Percentiles rank a stretch among this genome's conserved stretches.
These are phyloP conservation scores for Scomberomorus guttatus DNA, from an alignment of 2,797 vertebrate species.

Conservation along the genomic window DNA sequence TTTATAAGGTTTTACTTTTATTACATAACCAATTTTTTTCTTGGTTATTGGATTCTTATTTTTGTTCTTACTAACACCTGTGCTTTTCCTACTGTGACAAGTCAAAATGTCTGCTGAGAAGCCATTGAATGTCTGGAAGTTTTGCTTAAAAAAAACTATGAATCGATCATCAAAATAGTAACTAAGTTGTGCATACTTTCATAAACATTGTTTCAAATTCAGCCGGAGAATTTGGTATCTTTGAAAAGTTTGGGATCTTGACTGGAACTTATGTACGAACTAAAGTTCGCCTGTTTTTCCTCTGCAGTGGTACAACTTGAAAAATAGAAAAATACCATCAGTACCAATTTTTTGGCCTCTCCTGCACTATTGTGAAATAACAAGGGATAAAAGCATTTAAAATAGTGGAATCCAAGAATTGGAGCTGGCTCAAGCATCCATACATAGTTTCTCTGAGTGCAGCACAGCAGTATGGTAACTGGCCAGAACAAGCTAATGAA, in stretches of 20 bases:
- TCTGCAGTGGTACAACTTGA: conserved; percentile 19
- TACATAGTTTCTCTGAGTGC: conserved; percentile 19
- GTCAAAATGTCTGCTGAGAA: no score
- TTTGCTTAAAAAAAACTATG: no score
- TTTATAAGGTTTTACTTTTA: no score
- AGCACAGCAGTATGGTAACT: conserved; percentile 24
- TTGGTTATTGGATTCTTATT: no score
- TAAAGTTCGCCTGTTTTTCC: conserved; percentile 2
- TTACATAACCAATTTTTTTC: no score
- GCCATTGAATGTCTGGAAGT: no score
- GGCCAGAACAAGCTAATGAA: conserved; percentile 52
- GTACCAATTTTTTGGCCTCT: conserved; percentile 25
- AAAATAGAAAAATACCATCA: conserved; percentile 22
- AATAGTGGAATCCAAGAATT: conserved; percentile 34
- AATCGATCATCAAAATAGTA: not conserved
- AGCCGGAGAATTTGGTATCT: not conserved
- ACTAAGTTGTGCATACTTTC: not conserved
- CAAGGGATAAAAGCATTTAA: conserved; percentile 23
- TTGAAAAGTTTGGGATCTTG: conserved; percentile 2
- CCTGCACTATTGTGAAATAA: conserved; percentile 30
- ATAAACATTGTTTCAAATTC: not conserved
- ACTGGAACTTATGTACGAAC: no score
- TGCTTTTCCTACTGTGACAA: no score
- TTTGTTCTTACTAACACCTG: no score
- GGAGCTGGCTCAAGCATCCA: conserved; percentile 23